These are phyloP conservation scores for Dryas iulia DNA, from an alignment of 1,140 invertebrate species.

Conservation along the genomic window DNA sequence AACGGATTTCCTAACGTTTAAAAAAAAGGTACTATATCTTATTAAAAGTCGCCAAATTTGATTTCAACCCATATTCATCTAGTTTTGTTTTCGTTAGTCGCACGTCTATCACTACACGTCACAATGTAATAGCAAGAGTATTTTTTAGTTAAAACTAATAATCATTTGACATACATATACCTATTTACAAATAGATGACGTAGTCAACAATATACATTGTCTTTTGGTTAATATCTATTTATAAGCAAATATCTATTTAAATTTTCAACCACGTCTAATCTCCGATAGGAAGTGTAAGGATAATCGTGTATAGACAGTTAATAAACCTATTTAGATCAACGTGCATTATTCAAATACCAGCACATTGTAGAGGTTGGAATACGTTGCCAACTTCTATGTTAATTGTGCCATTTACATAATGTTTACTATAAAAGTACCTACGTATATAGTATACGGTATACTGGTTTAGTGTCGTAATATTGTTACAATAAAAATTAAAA, in stretches of 20 bases:
- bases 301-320: not conserved
- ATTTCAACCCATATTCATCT: too few species aligned
- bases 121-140: too few species aligned
- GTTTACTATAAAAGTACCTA: not conserved
- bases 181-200: too few species aligned
- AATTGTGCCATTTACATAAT: constrained; percentile 11
- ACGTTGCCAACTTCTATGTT: constrained; percentile 3
- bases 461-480: not conserved
- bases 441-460: not conserved
- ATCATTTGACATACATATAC: too few species aligned
- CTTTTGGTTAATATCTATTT: not conserved
- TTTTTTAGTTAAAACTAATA: too few species aligned
- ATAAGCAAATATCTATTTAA: not conserved
- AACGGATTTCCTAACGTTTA: too few species aligned
- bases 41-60: too few species aligned
- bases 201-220: not conserved
- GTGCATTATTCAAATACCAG: not conserved
- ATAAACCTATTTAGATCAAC: not conserved
- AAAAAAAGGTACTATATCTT: too few species aligned
- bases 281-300: not conserved
- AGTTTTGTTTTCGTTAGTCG: too few species aligned
- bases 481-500: not conserved
- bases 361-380: not conserved
- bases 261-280: not conserved
- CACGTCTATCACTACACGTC: too few species aligned